These are phyloP conservation scores for Loxodonta africana DNA, from an alignment of 2,113 vertebrate genomes.

Conservation along the genomic window DNA sequence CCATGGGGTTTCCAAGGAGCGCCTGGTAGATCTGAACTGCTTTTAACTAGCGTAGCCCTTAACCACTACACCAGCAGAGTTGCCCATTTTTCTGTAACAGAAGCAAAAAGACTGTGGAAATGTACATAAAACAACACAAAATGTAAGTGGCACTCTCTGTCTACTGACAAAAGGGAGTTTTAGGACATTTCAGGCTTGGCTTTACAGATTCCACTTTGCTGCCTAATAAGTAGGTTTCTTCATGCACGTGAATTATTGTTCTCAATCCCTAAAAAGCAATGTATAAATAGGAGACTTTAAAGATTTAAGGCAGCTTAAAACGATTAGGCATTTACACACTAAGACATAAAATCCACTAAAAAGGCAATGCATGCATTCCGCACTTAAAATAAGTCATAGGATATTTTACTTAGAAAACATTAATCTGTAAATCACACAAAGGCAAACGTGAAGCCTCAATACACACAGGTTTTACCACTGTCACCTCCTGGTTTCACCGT, in stretches of 20 bases:
- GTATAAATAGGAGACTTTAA: not conserved
- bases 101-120: slow-evolving; percentile 40
- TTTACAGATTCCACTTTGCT: not conserved
- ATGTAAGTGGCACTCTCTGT: not conserved
- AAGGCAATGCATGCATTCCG: not conserved
- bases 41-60: no score
- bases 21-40: no score
- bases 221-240: not conserved
- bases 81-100: not conserved
- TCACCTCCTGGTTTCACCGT: not conserved
- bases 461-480: slow-evolving; percentile 16
- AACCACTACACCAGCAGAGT: no score
- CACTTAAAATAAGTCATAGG: not conserved
- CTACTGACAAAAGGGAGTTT: slow-evolving; percentile 2
- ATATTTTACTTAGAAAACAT: slow-evolving; percentile 9
- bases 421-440: not conserved
- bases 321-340: not conserved
- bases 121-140: not conserved
- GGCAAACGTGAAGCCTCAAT: not conserved
- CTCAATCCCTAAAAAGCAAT: slow-evolving; percentile 5
- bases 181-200: not conserved
- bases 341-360: slow-evolving; percentile 39
- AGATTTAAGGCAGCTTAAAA: slow-evolving; percentile 51
- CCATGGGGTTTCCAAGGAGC: no score
- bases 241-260: not conserved